Percentiles rank a stretch among this genome's conserved stretches.
phyloP scores from a whole-genome alignment of 2,888 invertebrate species.

The Icerya purchasi region DNA sequence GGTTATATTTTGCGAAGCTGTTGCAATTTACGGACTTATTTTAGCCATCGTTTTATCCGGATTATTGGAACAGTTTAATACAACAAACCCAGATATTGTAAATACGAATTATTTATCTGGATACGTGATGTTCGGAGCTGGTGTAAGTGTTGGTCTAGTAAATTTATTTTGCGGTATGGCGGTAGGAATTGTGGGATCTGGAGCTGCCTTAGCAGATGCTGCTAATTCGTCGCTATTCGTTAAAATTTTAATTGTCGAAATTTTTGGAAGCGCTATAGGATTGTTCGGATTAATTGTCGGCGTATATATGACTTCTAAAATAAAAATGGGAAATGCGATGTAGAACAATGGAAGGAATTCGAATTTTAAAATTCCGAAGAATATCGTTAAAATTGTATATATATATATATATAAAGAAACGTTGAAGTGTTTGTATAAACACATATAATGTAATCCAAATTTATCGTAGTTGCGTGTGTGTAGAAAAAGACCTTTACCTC shows the following conservation, averaged over 20 bases:
- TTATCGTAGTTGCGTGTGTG: no score
- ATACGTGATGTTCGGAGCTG: slow-evolving; percentile 54
- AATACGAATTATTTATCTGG: slow-evolving; percentile 61
- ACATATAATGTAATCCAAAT: no score
- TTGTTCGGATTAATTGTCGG: slow-evolving; percentile 96
- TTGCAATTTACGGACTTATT: slow-evolving; percentile 96
- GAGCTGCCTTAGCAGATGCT: slow-evolving; percentile 93
- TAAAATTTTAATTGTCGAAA: slow-evolving; percentile 95
- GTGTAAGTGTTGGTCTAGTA: slow-evolving; percentile 80
- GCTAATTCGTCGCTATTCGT: slow-evolving; percentile 91
- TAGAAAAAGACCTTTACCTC: no score
- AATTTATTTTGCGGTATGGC: slow-evolving; percentile 91
- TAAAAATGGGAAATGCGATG: slow-evolving; percentile 33
- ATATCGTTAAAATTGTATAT: no score
- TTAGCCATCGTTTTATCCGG: slow-evolving; percentile 93
- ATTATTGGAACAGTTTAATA: slow-evolving; percentile 34
- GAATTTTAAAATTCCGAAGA: no score
- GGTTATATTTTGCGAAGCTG: slow-evolving; percentile 99
- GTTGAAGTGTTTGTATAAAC: no score
- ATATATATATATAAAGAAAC: no score
- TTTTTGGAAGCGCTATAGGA: slow-evolving; percentile 97
- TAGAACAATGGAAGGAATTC: no score
- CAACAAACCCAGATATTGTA: slow-evolving; percentile 25
- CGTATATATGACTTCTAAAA: slow-evolving; percentile 74
- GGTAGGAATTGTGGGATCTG: slow-evolving; percentile 96